A percentile compares a stretch with the other conserved stretches of the same genome.
These are phyloP conservation scores for Toxostoma redivivum DNA, from an alignment of 2,113 vertebrate species.

Conservation along the genomic window DNA sequence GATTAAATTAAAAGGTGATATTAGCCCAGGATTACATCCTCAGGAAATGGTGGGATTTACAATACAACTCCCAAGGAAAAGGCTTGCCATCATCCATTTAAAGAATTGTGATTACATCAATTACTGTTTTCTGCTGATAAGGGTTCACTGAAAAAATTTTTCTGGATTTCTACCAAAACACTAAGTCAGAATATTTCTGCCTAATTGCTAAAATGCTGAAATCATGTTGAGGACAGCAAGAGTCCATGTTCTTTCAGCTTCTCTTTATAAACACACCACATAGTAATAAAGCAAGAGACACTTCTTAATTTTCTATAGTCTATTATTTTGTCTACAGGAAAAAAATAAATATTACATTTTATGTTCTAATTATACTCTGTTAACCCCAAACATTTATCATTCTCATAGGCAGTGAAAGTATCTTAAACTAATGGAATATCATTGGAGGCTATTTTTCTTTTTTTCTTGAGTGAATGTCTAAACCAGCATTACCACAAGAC, in stretches of 20 bases:
- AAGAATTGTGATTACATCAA: not conserved
- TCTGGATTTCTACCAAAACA: not conserved
- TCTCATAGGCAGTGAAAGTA: not conserved
- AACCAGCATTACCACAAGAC: not conserved
- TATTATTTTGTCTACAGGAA: not conserved
- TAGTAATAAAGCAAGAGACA: not conserved
- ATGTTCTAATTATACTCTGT: not conserved
- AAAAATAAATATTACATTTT: not conserved
- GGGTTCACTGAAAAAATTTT: not conserved
- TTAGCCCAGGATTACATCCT: not conserved
- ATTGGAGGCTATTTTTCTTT: not conserved
- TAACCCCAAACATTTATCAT: not conserved
- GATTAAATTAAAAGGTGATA: not conserved
- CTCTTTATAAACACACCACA: not conserved
- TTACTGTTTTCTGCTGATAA: not conserved
- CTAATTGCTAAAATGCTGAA: not conserved
- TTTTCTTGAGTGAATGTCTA: not conserved
- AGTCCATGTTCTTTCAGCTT: not conserved
- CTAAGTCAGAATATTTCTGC: not conserved
- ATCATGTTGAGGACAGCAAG: not conserved
- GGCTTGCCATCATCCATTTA: not conserved
- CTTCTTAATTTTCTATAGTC: not conserved
- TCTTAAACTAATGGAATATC: not conserved
- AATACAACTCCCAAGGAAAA: not conserved
- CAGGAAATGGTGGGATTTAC: not conserved